Percentiles rank a stretch among this genome's conserved stretches.
Evolutionary conservation across 2,797 vertebrate genomes (phyloP).

Genomic region (Premnoplex brunnescens): DNA sequence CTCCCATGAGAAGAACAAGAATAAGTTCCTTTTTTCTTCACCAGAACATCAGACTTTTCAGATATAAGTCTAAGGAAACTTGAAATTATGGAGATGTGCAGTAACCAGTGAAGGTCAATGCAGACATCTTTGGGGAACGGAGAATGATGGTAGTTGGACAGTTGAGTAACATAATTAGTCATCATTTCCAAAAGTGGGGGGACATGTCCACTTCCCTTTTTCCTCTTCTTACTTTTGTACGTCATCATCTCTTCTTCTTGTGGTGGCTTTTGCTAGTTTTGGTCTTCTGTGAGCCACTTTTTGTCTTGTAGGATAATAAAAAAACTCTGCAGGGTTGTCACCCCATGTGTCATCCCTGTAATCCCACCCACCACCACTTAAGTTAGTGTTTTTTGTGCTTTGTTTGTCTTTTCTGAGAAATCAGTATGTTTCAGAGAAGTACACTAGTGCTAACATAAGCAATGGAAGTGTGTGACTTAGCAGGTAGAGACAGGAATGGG

Average conservation of each 20-base stretch:
- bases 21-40: neutral
- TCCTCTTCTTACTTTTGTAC: neutral
- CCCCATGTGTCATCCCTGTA: rapidly evolving
- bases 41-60: neutral
- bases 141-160: neutral
- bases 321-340: neutral
- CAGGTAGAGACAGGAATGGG: neutral
- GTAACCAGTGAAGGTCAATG: neutral
- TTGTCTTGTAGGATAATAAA: neutral
- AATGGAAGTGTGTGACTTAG: neutral
- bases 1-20: neutral
- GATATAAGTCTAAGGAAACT: neutral
- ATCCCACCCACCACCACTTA: neutral
- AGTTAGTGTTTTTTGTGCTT: neutral
- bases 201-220: neutral
- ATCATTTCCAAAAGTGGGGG: neutral
- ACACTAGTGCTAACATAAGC: neutral
- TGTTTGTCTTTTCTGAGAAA: neutral
- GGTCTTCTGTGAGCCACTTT: neutral
- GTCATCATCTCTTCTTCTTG: neutral
- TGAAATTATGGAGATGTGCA: neutral
- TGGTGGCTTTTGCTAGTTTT: neutral
- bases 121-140: neutral
- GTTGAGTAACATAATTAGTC: neutral
- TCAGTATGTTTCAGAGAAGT: neutral